phyloP scores from a whole-genome alignment of 2,888 invertebrate genomes.

The Erebia palarica region DNA sequence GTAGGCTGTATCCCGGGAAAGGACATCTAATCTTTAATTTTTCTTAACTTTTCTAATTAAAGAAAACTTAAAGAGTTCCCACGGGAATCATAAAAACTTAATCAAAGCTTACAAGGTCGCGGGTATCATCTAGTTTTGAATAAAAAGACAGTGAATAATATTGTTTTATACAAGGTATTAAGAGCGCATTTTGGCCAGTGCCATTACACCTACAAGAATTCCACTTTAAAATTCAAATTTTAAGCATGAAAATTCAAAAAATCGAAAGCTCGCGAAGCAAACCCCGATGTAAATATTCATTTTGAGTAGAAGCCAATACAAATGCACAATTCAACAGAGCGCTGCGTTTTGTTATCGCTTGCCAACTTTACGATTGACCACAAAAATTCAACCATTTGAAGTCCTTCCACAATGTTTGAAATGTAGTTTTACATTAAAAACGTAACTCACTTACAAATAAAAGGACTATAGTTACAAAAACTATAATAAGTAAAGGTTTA shows the following conservation, averaged over 20 bases:
- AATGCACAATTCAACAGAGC: slow-evolving; percentile 19
- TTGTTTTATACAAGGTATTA: not conserved
- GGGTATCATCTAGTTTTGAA: too few species aligned
- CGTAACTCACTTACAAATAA: too few species aligned
- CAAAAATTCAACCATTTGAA: not conserved
- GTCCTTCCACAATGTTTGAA: not conserved
- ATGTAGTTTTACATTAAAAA: not conserved
- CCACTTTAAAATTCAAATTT: slow-evolving; percentile 9
- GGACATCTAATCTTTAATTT: too few species aligned
- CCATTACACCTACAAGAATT: not conserved
- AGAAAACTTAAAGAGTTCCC: too few species aligned
- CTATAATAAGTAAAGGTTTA: too few species aligned
- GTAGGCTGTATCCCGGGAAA: too few species aligned
- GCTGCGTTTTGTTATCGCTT: slow-evolving; percentile 24
- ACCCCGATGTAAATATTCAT: slow-evolving; percentile 30
- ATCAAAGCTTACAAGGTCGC: too few species aligned
- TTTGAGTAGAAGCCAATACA: slow-evolving; percentile 33
- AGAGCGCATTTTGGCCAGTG: not conserved
- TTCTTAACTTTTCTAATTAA: too few species aligned
- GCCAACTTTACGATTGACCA: slow-evolving; percentile 35
- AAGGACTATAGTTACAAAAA: too few species aligned
- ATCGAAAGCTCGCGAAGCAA: slow-evolving; percentile 12
- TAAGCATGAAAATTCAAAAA: slow-evolving; percentile 15
- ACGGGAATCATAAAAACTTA: too few species aligned
- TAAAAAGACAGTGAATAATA: not conserved